These are phyloP conservation scores for Eurois occulta DNA, from an alignment of 2,888 invertebrate genomes.

Conservation along the genomic window DNA sequence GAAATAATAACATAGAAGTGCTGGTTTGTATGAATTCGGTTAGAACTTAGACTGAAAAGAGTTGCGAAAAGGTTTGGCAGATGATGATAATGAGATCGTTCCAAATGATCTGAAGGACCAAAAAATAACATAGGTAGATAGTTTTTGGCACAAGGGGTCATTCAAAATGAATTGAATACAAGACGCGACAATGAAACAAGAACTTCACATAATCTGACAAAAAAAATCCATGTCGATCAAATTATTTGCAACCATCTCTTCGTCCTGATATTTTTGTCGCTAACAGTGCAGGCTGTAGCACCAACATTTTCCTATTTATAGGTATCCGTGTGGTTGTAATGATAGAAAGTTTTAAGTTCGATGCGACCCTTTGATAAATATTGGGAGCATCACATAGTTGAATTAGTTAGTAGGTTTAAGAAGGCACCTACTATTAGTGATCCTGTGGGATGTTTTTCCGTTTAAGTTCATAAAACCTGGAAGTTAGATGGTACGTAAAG, in stretches of 20 bases:
- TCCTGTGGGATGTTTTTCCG: slow-evolving; percentile 12
- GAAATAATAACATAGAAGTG: too few species aligned
- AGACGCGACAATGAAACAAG: background rate
- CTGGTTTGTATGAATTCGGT: too few species aligned
- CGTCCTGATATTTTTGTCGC: background rate
- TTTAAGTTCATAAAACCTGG: slow-evolving; percentile 28
- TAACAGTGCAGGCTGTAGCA: slow-evolving; percentile 19
- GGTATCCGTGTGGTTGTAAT: slow-evolving; percentile 18
- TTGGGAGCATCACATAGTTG: slow-evolving; percentile 33
- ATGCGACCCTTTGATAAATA: slow-evolving; percentile 47
- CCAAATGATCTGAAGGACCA: background rate
- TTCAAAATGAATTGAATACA: background rate
- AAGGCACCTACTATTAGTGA: slow-evolving; percentile 1
- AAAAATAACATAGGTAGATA: background rate
- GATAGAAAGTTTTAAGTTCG: slow-evolving; percentile 50
- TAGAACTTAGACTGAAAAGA: background rate
- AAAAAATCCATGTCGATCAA: background rate
- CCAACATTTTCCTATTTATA: slow-evolving; percentile 26
- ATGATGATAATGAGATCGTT: background rate
- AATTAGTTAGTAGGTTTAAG: slow-evolving; percentile 49
- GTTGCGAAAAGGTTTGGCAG: background rate
- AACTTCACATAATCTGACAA: background rate
- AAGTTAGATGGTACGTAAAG: slow-evolving; percentile 8
- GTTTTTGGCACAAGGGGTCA: background rate
- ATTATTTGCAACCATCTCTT: background rate